These are phyloP conservation scores for Nomada fabriciana DNA, from an alignment of 2,888 invertebrate species.

Conservation along the genomic window DNA sequence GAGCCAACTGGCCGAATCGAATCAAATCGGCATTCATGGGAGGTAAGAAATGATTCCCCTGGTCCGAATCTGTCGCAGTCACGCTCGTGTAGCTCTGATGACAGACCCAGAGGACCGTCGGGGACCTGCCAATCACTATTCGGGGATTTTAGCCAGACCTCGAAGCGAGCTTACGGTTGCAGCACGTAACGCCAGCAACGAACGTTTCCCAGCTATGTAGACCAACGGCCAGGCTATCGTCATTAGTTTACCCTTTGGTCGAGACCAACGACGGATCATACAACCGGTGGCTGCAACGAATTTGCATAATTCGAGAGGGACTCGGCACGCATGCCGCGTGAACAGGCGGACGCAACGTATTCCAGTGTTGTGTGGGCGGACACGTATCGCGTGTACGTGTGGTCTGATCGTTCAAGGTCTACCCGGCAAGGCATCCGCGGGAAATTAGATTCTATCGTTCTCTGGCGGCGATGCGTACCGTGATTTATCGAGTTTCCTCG, in stretches of 20 bases:
- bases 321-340: conserved; percentile 49
- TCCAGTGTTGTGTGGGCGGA: conserved; percentile 13
- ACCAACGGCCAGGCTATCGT: conserved; percentile 47
- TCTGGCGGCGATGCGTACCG: conserved; percentile 39
- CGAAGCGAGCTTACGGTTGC: conserved; percentile 29
- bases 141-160: conserved; percentile 68
- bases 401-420: conserved; percentile 49
- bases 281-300: conserved; percentile 55
- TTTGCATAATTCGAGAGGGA: conserved; percentile 68
- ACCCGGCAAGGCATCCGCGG: conserved; percentile 35
- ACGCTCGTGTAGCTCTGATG: conserved; percentile 75
- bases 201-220: conserved; percentile 45
- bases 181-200: conserved; percentile 47
- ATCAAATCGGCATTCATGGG: conserved; percentile 73
- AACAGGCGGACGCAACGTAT: conserved; percentile 34
- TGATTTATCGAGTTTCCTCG: conserved; percentile 53
- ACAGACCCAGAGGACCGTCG: conserved; percentile 74
- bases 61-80: conserved; percentile 74
- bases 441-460: conserved; percentile 61
- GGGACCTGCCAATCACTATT: conserved; percentile 76
- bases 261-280: conserved; percentile 46
- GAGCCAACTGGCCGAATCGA: conserved; percentile 57
- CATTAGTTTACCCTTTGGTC: conserved; percentile 60
- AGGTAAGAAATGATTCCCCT: conserved; percentile 64
- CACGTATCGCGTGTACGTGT: conserved; percentile 28